A percentile compares a stretch with the other conserved stretches of the same genome.
Evolutionary conservation across 1,140 invertebrate species (phyloP).

Genomic region (Pentalonia nigronervosa): DNA sequence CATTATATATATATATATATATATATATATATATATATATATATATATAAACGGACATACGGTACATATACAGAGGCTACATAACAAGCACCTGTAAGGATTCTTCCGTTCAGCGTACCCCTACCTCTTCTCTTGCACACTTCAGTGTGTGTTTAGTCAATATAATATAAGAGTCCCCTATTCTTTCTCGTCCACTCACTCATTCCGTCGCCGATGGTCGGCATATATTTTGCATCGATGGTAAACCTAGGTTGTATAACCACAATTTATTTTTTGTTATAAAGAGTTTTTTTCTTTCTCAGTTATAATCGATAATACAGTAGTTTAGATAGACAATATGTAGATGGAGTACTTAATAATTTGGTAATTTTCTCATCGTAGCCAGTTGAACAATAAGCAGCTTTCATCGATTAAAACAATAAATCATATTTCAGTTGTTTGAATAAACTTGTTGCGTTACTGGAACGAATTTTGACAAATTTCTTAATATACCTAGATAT

Average conservation of each 20-base stretch:
- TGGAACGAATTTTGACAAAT: not conserved
- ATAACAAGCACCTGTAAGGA: slow-evolving; percentile 57
- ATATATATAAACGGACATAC: not conserved
- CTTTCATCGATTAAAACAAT: not conserved
- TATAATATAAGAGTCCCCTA: slow-evolving; percentile 1
- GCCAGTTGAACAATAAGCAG: not conserved
- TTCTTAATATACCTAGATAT: not conserved
- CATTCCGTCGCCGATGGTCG: not conserved
- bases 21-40: not conserved
- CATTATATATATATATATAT: not conserved
- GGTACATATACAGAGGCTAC: slow-evolving; percentile 3
- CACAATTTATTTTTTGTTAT: not conserved
- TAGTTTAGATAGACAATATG: not conserved
- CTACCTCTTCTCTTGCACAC: not conserved
- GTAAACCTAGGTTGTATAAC: not conserved
- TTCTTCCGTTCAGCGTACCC: slow-evolving; percentile 19
- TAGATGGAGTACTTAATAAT: not conserved
- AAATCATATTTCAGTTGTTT: not conserved
- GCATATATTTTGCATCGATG: not conserved
- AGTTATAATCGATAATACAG: not conserved
- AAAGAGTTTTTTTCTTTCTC: not conserved
- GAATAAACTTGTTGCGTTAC: slow-evolving; percentile 29
- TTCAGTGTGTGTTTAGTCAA: slow-evolving; percentile 30
- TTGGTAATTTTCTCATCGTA: not conserved
- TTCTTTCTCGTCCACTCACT: not conserved